Conservation (phyloP, 2,113 vertebrate species). For the Oncorhynchus keta region DNA sequence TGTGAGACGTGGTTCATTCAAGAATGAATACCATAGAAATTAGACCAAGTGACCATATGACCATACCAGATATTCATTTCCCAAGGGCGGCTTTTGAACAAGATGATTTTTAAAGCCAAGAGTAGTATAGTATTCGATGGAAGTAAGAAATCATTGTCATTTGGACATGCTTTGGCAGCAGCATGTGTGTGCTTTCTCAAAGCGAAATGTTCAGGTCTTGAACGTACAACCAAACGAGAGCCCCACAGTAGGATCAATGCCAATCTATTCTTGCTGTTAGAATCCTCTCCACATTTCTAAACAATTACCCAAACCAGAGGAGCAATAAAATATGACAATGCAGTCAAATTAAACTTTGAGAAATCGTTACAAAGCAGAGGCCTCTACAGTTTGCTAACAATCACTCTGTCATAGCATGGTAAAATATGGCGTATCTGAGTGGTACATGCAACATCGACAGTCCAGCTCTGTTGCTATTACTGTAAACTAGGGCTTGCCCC, state of each 20-base stretch:
- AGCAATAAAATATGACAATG: too few species aligned
- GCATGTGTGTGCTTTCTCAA: conserved; percentile 5
- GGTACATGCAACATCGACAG: not conserved
- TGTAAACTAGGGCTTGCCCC: not conserved
- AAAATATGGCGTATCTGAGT: too few species aligned
- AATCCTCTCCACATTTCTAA: not conserved
- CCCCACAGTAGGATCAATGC: not conserved
- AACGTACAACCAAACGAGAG: not conserved
- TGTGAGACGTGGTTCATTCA: not conserved
- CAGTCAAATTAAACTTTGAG: too few species aligned
- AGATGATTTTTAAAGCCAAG: not conserved
- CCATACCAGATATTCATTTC: not conserved
- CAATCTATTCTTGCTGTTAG: not conserved
- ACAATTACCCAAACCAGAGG: too few species aligned
- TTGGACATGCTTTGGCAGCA: conserved; percentile 14
- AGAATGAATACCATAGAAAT: not conserved
- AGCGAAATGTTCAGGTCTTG: not conserved
- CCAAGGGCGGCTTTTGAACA: conserved; percentile 3
- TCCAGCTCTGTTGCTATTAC: not conserved
- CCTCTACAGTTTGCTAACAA: too few species aligned
- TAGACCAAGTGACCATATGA: not conserved
- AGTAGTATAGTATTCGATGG: not conserved
- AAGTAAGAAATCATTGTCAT: conserved; percentile 10
- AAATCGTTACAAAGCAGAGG: too few species aligned
- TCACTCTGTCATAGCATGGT: too few species aligned